Base-by-base conservation (phyloP, 2,888 invertebrate genomes). In the Tachina lurida region DNA sequence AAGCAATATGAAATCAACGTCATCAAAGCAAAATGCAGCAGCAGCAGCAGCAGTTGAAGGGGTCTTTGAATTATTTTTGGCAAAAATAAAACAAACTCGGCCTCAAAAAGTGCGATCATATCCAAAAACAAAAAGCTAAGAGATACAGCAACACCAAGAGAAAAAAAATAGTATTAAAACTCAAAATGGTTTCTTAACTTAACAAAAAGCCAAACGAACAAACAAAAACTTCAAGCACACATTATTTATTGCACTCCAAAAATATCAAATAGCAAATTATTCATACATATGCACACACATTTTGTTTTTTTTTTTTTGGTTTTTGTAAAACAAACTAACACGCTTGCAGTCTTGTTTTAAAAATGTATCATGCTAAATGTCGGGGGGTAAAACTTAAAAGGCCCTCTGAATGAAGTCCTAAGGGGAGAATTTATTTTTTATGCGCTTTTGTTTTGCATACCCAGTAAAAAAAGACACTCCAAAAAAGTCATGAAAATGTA, bases 231-330 rank as follows among this genome's bases (percentile, higher is more conserved):
- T 62, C 70, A 70, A 17, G 49, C 22, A 70, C 60, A 52, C 60
- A 60, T 74, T 47, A 74, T 74, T 62, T 68, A 67, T 74, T 81
- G 73, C 75, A 80, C 62, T 74, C 74, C 52, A 63, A 81, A 74
- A 84, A 81, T 81, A 73, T 81, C 81, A 84, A 84, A 84, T 84
- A 84, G 84, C 73, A 76, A 80, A 84, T 71, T 80, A 73, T 80
- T 71, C 71, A 80, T 76, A 65, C 43, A 77, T 22, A 60, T 47
- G 1, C 31, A 31, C 31, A 4, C 31, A 31, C 31, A 31, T 4
- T 4, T 4, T 31, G 3, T 3, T 2, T 31, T 31, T 31, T 58
- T 63, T 71, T 9, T 62, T 41, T 31, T 3, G 31, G 15, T 49
- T 41, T 7, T 79, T 75, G 54, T 58, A 58, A 54, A 0, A 39